Evolutionary conservation across 1,140 invertebrate species (phyloP).

Genomic region (Zaprionus tsacasi): DNA sequence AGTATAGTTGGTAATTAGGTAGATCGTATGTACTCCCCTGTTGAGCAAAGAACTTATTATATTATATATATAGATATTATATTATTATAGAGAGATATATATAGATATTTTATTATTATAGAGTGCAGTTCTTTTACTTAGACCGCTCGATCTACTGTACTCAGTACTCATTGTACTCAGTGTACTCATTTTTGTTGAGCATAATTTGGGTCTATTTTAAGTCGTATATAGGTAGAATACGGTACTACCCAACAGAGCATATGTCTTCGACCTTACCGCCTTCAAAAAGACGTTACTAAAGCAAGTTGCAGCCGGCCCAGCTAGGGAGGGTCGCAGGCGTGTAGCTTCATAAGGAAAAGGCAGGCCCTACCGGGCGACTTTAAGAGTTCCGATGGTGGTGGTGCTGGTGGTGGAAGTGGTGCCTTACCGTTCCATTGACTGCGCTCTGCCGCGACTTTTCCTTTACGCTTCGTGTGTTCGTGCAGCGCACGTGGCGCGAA

Average conservation of each 20-base stretch:
- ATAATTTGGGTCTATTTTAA: background rate
- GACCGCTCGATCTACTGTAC: too few relatives aligned
- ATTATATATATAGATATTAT: too few relatives aligned
- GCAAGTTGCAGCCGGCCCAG: conserved; percentile 7
- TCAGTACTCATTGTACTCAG: background rate
- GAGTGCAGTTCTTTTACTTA: too few relatives aligned
- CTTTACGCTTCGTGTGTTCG: conserved; percentile 41
- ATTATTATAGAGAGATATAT: too few relatives aligned
- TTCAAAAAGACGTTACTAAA: conserved; percentile 70
- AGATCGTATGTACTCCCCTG: too few relatives aligned
- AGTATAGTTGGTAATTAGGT: too few relatives aligned
- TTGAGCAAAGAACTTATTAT: too few relatives aligned
- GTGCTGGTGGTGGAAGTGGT: conserved; percentile 37
- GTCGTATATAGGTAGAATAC: too few relatives aligned
- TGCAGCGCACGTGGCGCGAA: conserved; percentile 49
- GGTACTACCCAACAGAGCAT: too few relatives aligned
- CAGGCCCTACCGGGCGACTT: too few relatives aligned
- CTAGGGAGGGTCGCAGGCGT: background rate
- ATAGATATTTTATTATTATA: too few relatives aligned
- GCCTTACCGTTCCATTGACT: conserved; percentile 72
- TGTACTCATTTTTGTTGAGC: background rate
- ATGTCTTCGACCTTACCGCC: background rate
- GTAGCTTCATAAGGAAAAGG: background rate
- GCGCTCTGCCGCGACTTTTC: conserved; percentile 43
- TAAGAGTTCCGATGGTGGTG: too few relatives aligned